Percentiles rank a stretch among this genome's conserved stretches.
phyloP scores from a whole-genome alignment of 2,113 vertebrate species.

The Semnornis frantzii region DNA sequence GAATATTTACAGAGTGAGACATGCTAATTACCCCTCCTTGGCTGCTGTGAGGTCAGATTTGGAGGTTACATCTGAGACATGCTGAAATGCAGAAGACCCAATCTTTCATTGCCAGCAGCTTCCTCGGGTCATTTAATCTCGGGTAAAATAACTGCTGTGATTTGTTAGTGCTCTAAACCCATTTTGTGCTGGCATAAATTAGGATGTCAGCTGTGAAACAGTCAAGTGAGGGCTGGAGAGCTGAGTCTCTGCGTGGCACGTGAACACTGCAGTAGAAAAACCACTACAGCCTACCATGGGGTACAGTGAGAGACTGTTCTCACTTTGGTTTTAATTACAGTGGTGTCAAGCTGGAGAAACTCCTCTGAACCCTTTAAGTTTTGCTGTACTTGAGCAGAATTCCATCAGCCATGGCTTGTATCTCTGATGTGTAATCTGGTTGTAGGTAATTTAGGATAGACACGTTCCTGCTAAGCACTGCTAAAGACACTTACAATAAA shows the following conservation, averaged over 20 bases:
- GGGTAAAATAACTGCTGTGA: background rate
- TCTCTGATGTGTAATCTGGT: background rate
- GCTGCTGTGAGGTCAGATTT: slow-evolving; percentile 4
- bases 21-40: background rate
- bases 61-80: background rate
- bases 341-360: background rate
- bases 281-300: background rate
- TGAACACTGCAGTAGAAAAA: background rate
- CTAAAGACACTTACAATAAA: background rate
- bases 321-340: background rate
- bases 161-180: background rate
- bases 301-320: background rate
- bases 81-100: background rate
- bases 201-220: background rate
- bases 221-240: background rate
- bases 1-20: background rate
- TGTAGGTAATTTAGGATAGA: background rate
- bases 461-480: background rate
- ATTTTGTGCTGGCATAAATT: background rate
- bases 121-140: background rate
- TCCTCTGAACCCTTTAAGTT: background rate
- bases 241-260: background rate
- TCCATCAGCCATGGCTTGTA: background rate
- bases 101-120: background rate
- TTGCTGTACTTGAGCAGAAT: background rate